Conservation (phyloP, 2,888 invertebrate species). For the Lasioglossum marginatum region DNA sequence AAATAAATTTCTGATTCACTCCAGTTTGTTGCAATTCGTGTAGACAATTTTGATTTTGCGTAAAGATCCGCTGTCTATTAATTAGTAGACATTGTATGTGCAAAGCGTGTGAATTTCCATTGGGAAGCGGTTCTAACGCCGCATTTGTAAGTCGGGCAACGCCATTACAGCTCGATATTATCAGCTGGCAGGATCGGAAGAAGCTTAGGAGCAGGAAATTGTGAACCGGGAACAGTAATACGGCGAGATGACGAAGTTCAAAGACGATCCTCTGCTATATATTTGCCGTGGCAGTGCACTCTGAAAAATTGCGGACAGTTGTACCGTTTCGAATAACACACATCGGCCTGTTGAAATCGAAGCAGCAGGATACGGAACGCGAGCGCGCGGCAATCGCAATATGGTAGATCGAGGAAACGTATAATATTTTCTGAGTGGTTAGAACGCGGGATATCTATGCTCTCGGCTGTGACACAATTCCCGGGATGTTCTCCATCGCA, state of each 20-base stretch:
- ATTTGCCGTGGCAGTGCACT: neutral
- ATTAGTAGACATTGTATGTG: neutral
- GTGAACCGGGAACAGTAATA: neutral
- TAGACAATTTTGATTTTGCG: too few relatives aligned
- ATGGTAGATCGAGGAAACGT: conserved; percentile 55
- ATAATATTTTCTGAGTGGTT: conserved; percentile 63
- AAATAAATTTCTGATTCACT: too few relatives aligned
- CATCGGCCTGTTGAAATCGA: conserved; percentile 47
- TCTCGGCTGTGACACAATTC: conserved; percentile 50
- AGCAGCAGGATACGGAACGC: conserved; percentile 26
- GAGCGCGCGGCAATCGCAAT: conserved; percentile 27
- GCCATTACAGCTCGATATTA: neutral
- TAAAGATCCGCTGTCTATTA: too few relatives aligned
- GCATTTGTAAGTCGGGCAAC: neutral
- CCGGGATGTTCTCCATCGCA: conserved; percentile 32
- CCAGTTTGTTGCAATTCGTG: too few relatives aligned
- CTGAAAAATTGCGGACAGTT: conserved; percentile 49
- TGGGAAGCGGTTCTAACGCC: neutral
- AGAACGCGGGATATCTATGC: conserved; percentile 40
- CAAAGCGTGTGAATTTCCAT: neutral
- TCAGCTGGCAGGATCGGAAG: neutral
- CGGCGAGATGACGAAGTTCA: neutral
- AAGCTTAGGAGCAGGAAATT: neutral
- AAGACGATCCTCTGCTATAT: neutral
- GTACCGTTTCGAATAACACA: conserved; percentile 48